These are phyloP conservation scores for Phylloscopus trochiloides DNA, from an alignment of 2,113 vertebrate species.

Conservation along the genomic window DNA sequence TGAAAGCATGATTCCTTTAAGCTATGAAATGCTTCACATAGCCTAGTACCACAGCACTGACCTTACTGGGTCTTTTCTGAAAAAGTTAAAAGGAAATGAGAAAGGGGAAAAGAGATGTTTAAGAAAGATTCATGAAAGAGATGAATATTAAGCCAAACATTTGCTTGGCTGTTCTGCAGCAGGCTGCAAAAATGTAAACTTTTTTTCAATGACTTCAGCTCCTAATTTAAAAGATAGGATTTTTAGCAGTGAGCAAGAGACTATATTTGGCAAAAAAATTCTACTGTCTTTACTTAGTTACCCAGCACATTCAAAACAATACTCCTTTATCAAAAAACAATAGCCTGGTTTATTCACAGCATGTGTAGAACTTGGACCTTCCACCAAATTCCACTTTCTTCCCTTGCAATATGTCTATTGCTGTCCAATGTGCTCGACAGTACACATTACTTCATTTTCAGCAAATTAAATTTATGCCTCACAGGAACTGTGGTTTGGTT, in stretches of 20 bases:
- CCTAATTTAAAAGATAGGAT: conserved; percentile 77
- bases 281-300: conserved; percentile 73
- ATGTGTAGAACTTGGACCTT: conserved; percentile 75
- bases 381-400: conserved; percentile 74
- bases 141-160: conserved; percentile 74
- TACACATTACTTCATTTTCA: conserved; percentile 75
- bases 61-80: conserved; percentile 20
- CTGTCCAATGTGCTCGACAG: conserved; percentile 72
- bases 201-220: conserved; percentile 77
- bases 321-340: conserved; percentile 81
- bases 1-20: conserved; percentile 65
- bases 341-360: conserved; percentile 78
- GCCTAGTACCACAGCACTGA: conserved; percentile 55
- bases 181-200: conserved; percentile 77
- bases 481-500: conserved; percentile 74
- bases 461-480: conserved; percentile 75
- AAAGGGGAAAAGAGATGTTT: not conserved
- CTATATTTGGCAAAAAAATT: conserved; percentile 86
- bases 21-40: conserved; percentile 57
- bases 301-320: conserved; percentile 77
- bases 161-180: conserved; percentile 75
- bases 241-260: conserved; percentile 76
- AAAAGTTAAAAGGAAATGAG: not conserved
- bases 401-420: conserved; percentile 66
- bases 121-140: conserved; percentile 70